Base-by-base conservation (phyloP, 2,113 vertebrate genomes). In the Gavialis gangeticus region DNA sequence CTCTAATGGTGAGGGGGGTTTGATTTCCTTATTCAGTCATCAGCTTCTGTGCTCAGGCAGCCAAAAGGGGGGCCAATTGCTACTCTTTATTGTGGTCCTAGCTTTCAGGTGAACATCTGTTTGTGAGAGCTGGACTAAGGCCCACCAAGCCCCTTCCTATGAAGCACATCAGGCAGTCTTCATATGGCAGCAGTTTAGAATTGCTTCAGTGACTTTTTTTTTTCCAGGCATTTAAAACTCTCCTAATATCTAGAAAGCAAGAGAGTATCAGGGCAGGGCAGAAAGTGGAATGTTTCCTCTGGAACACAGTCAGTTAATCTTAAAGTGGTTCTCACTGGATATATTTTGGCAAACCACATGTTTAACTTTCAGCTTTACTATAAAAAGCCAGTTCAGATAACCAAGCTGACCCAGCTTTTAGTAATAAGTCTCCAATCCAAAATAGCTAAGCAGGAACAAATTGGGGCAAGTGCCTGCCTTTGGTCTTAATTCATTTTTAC, bases 281-380 rank as follows among this genome's bases (percentile, higher is more conserved):
- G 28, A 67, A 67, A 78, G 8, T 73, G 28, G 24, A 54, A 79
- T 46, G 37, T 78, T 88, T 57, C 59, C 59, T 88, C 77, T 84
- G 87, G 95, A 79, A 77, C 0, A 0, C 64, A 84, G 90, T 62
- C 89, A 93, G 90, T 95, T 96, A 96, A 95, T 88, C 90, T 96
- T 87, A 62, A 93, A 93, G 84, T 94, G 69, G 24, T 90, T 93
- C 91, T 94, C 94, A 85, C 84, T 90, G 95, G 18, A 94, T 93
- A 28, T 94, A 92, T 88, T 96, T 96, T 81, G 88, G 77, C 87
- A 89, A 96, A 96, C 94, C 88, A 90, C 95, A 96, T 95, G 96
- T 87, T 96, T 96, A 94, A 95, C 95, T 95, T 93, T 89, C 91
- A 95, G 95, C 92, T 96, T 96, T 97, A 92, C 93, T 96, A 95